phyloP scores from a whole-genome alignment of 2,888 invertebrate species.

The Bellardia bayeri region DNA sequence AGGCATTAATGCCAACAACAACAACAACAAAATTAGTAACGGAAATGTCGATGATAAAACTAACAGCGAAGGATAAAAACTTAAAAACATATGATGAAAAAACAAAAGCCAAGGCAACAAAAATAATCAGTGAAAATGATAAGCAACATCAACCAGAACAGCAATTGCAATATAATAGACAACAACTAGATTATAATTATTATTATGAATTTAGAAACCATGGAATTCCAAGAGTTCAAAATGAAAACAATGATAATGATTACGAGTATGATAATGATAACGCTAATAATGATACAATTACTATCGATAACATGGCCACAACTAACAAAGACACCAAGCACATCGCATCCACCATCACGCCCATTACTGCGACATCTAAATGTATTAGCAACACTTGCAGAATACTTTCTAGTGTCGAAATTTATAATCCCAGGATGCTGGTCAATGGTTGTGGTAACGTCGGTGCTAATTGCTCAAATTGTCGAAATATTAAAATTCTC shows the following conservation, averaged over 20 bases:
- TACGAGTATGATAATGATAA: conserved; percentile 36
- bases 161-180: conserved; percentile 56
- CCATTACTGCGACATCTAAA: conserved; percentile 26
- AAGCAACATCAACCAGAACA: conserved; percentile 48
- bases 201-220: conserved; percentile 54
- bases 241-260: conserved; percentile 17
- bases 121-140: conserved; percentile 35
- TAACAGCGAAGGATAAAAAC: conserved; percentile 7
- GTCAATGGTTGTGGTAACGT: conserved; percentile 69
- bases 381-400: conserved; percentile 2
- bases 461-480: conserved; percentile 78
- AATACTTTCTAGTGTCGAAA: background rate
- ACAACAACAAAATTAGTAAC: conserved; percentile 38
- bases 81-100: conserved; percentile 30
- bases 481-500: conserved; percentile 81
- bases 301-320: conserved; percentile 64
- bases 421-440: conserved; percentile 6
- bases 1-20: conserved; percentile 43
- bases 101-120: conserved; percentile 54
- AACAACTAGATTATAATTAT: conserved; percentile 41
- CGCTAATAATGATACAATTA: conserved; percentile 72
- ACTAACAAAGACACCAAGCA: conserved; percentile 19
- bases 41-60: conserved; percentile 18
- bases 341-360: conserved; percentile 40
- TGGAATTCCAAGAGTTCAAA: conserved; percentile 61